phyloP scores from a whole-genome alignment of 92 coral and sea anemone genomes.

The Palythoa grandiflora region DNA sequence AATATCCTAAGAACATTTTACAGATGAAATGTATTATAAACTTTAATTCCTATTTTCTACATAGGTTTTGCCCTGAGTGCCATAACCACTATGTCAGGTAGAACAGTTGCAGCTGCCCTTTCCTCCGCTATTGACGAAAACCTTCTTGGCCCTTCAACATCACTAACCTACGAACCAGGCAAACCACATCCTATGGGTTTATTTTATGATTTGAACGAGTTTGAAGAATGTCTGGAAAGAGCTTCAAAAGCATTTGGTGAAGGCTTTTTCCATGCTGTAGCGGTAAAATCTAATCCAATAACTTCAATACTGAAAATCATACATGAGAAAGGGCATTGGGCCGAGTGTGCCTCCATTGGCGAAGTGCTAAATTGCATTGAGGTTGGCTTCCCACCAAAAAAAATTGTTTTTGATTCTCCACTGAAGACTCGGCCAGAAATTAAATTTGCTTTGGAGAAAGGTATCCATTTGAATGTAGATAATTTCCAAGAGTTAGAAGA shows the following conservation, averaged over 20 bases:
- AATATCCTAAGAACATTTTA: no score
- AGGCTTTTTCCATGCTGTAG: conserved; percentile 82
- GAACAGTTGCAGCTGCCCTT: conserved; percentile 74
- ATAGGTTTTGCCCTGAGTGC: neutral
- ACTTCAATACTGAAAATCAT: conserved; percentile 71
- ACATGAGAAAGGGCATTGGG: conserved; percentile 77
- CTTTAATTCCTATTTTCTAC: neutral
- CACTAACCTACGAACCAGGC: conserved; percentile 63
- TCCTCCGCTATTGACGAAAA: conserved; percentile 66
- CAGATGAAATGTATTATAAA: no score
- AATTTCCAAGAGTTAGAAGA: conserved; percentile 86
- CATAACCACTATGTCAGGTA: conserved; percentile 70
- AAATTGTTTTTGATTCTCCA: conserved; percentile 88
- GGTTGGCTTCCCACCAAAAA: conserved; percentile 84
- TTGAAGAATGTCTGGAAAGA: conserved; percentile 78
- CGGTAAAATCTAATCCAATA: conserved; percentile 88
- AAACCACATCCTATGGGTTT: conserved; percentile 83
- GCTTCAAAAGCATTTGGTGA: conserved; percentile 83
- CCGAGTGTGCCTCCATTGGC: conserved; percentile 95
- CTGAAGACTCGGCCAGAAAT: conserved; percentile 87
- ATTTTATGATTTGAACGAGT: conserved; percentile 89
- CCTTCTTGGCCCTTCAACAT: conserved; percentile 72
- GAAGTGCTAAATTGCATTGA: conserved; percentile 83
- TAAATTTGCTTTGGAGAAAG: conserved; percentile 83
- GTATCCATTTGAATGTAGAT: conserved; percentile 84